Percentiles rank a stretch among this genome's conserved stretches.
These are phyloP conservation scores for Tychaedon coryphoeus DNA, from an alignment of 2,113 vertebrate species.

Conservation along the genomic window DNA sequence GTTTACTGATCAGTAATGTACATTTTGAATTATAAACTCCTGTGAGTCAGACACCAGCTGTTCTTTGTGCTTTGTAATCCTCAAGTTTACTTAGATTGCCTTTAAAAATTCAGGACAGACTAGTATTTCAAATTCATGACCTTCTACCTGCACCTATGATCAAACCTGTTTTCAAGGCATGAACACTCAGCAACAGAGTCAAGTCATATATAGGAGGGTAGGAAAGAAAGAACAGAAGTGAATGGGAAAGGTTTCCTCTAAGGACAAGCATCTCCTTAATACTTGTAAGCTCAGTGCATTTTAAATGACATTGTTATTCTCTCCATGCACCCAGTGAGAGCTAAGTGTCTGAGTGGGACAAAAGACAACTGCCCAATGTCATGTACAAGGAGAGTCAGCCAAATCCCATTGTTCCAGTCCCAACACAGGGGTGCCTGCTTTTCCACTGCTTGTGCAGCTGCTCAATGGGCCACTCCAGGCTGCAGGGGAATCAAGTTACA, in stretches of 20 bases:
- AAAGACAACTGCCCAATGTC: background rate
- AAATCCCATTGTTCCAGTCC: accelerated
- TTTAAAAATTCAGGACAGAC: background rate
- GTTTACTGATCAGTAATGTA: background rate
- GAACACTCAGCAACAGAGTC: background rate
- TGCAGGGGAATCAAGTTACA: background rate
- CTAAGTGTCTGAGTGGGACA: background rate
- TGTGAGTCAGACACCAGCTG: background rate
- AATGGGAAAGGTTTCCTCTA: background rate
- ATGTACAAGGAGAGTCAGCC: background rate
- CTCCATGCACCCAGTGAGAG: background rate
- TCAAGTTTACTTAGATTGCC: background rate
- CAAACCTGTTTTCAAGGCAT: background rate
- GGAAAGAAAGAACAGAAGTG: background rate
- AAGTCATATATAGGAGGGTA: background rate
- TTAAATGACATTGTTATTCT: background rate
- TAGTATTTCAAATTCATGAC: background rate
- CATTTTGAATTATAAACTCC: background rate
- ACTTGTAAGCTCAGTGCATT: background rate
- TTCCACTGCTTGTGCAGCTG: background rate
- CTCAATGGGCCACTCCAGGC: background rate
- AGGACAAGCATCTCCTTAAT: background rate
- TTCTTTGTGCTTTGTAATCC: background rate
- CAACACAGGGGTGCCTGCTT: background rate
- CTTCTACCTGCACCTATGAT: background rate